Conservation (phyloP, 1,140 invertebrate species). For the Seison nebaliae region DNA sequence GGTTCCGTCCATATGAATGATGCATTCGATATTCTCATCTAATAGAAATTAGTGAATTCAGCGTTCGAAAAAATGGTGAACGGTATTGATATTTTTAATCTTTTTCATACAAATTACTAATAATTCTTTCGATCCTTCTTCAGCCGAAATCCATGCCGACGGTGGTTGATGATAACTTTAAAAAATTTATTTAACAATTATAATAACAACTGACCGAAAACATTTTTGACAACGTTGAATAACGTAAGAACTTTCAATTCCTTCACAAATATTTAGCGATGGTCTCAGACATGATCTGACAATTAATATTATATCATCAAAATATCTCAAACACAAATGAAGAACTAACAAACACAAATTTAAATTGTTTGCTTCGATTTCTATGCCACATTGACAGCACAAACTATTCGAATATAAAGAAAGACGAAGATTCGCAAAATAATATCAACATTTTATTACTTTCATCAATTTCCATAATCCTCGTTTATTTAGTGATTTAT, state of each 20-base stretch:
- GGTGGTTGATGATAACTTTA: constrained; percentile 46
- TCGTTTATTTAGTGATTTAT: too few relatives aligned
- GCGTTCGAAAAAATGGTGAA: constrained; percentile 27
- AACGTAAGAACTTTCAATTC: too few relatives aligned
- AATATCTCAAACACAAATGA: too few relatives aligned
- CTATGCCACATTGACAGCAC: constrained; percentile 12
- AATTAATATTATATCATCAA: too few relatives aligned
- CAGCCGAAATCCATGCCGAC: constrained; percentile 55
- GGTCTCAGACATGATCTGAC: too few relatives aligned
- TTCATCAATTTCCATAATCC: too few relatives aligned
- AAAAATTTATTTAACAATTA: constrained; percentile 10
- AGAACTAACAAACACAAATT: constrained; percentile 8
- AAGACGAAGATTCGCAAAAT: too few relatives aligned
- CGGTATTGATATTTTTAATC: constrained; percentile 61
- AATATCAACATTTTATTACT: too few relatives aligned
- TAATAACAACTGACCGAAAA: constrained; percentile 6
- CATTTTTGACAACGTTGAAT: constrained; percentile 8
- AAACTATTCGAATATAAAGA: too few relatives aligned
- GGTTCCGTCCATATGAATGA: constrained; percentile 95
- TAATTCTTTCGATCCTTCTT: constrained; percentile 69
- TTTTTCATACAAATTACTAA: constrained; percentile 69
- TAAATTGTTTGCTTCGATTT: constrained; percentile 6
- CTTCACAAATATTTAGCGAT: too few relatives aligned
- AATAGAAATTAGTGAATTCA: constrained; percentile 12
- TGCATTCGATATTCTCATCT: constrained; percentile 54